Evolutionary conservation across 1,140 invertebrate species (phyloP).

Genomic region (Ceratina japonica): DNA sequence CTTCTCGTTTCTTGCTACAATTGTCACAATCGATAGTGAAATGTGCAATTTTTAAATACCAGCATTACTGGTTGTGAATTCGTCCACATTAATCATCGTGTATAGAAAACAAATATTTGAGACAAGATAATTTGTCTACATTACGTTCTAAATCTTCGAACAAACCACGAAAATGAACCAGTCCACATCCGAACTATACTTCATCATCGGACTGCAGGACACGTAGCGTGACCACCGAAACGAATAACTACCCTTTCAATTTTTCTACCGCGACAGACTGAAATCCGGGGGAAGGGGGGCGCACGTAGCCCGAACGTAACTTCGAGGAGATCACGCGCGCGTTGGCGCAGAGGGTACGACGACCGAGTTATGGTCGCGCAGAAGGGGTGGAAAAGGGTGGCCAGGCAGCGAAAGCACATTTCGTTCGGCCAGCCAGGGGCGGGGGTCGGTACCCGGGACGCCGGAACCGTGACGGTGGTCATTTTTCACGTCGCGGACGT

Average conservation of each 20-base stretch:
- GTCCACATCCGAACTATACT: too few species aligned
- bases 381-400: conserved; percentile 29
- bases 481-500: conserved; percentile 76
- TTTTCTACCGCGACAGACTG: background rate
- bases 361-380: conserved; percentile 9
- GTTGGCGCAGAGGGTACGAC: background rate
- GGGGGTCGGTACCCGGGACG: conserved; percentile 42
- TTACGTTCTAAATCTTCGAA: too few species aligned
- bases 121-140: too few species aligned
- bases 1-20: too few species aligned
- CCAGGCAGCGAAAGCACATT: conserved; percentile 36
- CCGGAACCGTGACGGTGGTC: conserved; percentile 70
- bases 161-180: too few species aligned
- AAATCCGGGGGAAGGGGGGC: background rate
- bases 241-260: background rate
- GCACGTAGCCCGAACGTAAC: background rate
- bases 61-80: too few species aligned
- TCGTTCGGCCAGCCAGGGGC: conserved; percentile 21
- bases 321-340: background rate
- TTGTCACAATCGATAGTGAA: too few species aligned
- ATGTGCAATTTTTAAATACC: too few species aligned
- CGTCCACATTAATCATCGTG: too few species aligned
- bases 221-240: background rate
- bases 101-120: too few species aligned
- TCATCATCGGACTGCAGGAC: background rate